Evolutionary conservation across 2,797 vertebrate genomes (phyloP), one percentile per base, ranked within the genome.

Genomic region (Luscinia megarhynchos): DNA sequence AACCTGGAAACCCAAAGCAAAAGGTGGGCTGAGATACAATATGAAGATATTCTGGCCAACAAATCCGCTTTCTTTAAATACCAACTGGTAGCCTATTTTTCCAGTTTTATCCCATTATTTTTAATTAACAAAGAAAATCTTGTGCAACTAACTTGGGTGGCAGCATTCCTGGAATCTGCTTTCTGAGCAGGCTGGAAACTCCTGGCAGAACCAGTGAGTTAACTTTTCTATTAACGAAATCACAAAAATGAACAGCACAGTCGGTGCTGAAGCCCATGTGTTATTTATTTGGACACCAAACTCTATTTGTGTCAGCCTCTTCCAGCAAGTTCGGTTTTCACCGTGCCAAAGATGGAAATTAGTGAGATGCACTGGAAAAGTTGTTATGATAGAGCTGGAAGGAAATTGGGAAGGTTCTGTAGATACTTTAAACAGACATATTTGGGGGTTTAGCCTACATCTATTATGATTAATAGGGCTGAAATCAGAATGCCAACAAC

Each of bases 111-210:
- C 63, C 83, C 72, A 86, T 79, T 82, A 77, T 57, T 94, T 91
- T 86, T 91, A 79, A 87, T 90, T 93, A 94, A 91, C 80, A 93
- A 93, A 93, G 80, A 89, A 91, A 93, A 96, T 79, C 91, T 92
- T 96, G 93, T 93, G 95, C 94, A 90, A 90, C 84, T 84, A 93
- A 87, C 85, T 87, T 69, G 87, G 76, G 89, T 78, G 93, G 89
- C 96, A 95, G 72, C 74, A 90, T 94, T 94, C 77, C 90, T 93
- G 88, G 61, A 87, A 91, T 87, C 85, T 89, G 74, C 53, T 84
- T 77, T 93, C 77, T 45, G 86, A 91, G 61, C 2, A 1, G 85
- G 94, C 68, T 96, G 70, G 70, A 74, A 95, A 90, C 67, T 64
- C 67, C 32, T 5, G 59, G 93, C 85, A 94, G 70, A 89, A 82